phyloP scores from a whole-genome alignment of 1,140 invertebrate genomes.

The Heterodera carotae region DNA sequence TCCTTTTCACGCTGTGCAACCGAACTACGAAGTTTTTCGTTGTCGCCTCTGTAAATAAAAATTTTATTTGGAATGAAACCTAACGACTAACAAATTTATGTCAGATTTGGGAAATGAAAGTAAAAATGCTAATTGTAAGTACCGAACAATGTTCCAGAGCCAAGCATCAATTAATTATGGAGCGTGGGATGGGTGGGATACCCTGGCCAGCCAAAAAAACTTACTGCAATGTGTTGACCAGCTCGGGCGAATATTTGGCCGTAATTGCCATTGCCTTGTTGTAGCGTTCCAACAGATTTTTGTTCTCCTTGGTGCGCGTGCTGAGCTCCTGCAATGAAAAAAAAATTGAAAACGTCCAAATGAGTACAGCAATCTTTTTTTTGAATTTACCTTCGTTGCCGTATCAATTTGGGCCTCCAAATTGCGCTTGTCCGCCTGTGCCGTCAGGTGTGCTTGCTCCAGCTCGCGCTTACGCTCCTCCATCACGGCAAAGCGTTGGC shows the following conservation, averaged over 20 bases:
- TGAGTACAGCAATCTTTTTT: background rate
- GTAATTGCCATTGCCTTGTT: conserved; percentile 28
- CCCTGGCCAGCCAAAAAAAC: too few relatives aligned
- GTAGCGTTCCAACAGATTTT: conserved; percentile 19
- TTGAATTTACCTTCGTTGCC: conserved; percentile 1
- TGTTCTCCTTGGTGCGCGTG: conserved; percentile 22
- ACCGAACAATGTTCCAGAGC: too few relatives aligned
- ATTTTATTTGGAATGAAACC: background rate
- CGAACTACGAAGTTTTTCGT: conserved; percentile 18
- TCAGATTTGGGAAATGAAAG: background rate
- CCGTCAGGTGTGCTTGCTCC: conserved; percentile 4
- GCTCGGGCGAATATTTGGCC: conserved; percentile 32
- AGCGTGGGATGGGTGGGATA: too few relatives aligned
- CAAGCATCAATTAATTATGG: too few relatives aligned
- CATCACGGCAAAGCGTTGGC: conserved; percentile 2
- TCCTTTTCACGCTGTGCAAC: conserved; percentile 25
- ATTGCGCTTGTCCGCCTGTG: conserved; percentile 21
- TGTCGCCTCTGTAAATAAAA: conserved; percentile 27
- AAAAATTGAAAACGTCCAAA: background rate
- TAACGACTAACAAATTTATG: background rate
- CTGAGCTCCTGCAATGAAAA: background rate
- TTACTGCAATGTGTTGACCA: conserved; percentile 28
- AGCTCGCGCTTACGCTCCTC: conserved; percentile 4
- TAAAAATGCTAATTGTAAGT: too few relatives aligned
- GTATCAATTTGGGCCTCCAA: conserved; percentile 17